These are phyloP conservation scores for Hippoglossus stenolepis DNA, from an alignment of 2,113 vertebrate species.

Conservation along the genomic window DNA sequence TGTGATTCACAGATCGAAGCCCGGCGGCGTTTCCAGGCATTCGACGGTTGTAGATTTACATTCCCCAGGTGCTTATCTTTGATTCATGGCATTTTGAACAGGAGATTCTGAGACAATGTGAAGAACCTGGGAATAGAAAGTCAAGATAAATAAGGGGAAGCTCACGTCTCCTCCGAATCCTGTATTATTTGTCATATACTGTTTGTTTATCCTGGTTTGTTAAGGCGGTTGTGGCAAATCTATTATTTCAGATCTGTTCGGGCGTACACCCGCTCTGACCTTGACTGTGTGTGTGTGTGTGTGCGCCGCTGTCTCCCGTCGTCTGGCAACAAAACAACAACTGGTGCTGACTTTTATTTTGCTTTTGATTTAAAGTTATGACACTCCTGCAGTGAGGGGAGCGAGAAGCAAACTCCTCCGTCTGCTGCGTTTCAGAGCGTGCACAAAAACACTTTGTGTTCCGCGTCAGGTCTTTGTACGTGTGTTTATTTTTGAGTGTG, in stretches of 20 bases:
- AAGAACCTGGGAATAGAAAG: background rate
- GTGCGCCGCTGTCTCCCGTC: background rate
- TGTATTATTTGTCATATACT: background rate
- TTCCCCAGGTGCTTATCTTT: background rate
- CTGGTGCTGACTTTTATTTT: conserved; percentile 17
- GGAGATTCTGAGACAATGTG: background rate
- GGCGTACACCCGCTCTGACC: background rate
- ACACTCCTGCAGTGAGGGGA: background rate
- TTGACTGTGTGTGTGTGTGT: background rate
- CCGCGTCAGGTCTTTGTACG: background rate
- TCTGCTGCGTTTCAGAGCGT: background rate
- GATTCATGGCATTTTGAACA: background rate
- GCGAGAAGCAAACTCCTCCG: background rate
- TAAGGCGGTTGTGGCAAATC: background rate
- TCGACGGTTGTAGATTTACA: background rate
- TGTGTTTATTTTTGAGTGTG: background rate
- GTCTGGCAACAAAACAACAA: background rate
- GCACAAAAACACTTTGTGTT: background rate
- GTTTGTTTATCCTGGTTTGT: background rate
- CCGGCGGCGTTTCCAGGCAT: too few species aligned
- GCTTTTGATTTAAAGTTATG: conserved; percentile 33
- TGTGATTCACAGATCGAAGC: too few species aligned
- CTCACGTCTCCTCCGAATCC: background rate
- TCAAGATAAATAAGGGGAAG: background rate
- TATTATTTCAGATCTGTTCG: too few species aligned